These are phyloP conservation scores for Botrylloides violaceus DNA, from an alignment of 23 tunicate genomes.

Conservation along the genomic window DNA sequence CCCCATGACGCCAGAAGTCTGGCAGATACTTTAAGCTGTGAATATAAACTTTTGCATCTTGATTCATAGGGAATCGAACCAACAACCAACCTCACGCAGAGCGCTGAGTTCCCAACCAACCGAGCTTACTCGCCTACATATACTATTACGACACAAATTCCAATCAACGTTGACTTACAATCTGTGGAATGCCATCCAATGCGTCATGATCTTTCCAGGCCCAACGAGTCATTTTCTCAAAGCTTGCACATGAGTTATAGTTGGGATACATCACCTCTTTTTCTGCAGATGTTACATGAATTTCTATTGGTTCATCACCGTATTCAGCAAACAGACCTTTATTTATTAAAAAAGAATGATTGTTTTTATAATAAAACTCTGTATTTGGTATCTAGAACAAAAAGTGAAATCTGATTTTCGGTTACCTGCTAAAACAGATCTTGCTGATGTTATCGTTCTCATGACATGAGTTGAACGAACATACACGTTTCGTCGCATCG, in stretches of 20 bases:
- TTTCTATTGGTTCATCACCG: not conserved
- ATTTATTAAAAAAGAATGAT: not conserved
- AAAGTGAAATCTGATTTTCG: no score
- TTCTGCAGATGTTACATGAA: constrained; percentile 26
- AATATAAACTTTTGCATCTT: no score
- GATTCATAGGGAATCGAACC: no score
- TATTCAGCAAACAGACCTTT: not conserved
- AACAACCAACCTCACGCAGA: no score
- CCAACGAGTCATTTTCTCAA: constrained; percentile 34
- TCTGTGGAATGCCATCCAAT: constrained; percentile 43
- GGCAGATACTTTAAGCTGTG: no score
- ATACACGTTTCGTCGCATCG: not conserved
- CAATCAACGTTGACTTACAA: no score
- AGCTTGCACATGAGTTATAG: constrained; percentile 41
- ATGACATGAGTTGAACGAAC: constrained; percentile 1
- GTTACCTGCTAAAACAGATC: constrained; percentile 21
- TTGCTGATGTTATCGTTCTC: constrained; percentile 11
- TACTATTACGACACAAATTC: no score
- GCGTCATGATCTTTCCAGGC: constrained; percentile 52
- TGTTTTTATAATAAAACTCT: no score
- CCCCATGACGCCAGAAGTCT: no score
- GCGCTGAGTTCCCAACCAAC: no score
- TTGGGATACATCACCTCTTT: constrained; percentile 55
- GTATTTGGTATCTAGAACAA: no score
- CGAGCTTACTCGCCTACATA: no score